phyloP scores from a whole-genome alignment of 2,113 vertebrate species.

The Canis aureus region DNA sequence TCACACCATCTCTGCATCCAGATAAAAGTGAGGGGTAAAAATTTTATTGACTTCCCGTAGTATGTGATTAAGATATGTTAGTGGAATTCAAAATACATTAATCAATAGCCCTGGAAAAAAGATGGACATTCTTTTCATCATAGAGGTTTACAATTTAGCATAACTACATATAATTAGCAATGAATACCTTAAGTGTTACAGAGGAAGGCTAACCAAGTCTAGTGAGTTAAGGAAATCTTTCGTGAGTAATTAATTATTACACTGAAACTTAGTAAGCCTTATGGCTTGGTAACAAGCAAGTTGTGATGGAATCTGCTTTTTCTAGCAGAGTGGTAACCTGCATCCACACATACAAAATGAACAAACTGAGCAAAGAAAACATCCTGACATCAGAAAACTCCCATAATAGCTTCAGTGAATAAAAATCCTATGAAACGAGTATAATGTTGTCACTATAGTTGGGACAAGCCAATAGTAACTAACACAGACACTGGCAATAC shows the following conservation, averaged over 20 bases:
- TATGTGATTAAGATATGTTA: conserved; percentile 6
- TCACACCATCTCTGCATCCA: background rate
- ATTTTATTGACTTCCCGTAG: background rate
- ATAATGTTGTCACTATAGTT: background rate
- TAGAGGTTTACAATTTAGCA: background rate
- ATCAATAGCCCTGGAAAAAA: background rate
- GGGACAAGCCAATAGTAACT: background rate
- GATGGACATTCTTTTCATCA: background rate
- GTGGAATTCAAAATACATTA: conserved; percentile 3
- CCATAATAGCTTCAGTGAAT: background rate
- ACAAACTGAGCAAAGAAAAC: background rate
- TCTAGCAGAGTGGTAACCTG: background rate
- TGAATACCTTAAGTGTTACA: background rate
- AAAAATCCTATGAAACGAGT: background rate
- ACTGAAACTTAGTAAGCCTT: background rate
- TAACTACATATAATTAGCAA: background rate
- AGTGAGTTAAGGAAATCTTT: conserved; percentile 32
- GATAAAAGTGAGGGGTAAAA: background rate
- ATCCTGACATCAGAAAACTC: background rate
- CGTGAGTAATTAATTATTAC: background rate
- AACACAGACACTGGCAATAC: background rate
- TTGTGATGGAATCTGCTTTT: background rate
- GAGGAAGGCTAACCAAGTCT: background rate
- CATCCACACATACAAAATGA: background rate
- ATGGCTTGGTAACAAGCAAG: background rate